Conservation (phyloP, 2,797 vertebrate species). For the Anguilla marmorata region DNA sequence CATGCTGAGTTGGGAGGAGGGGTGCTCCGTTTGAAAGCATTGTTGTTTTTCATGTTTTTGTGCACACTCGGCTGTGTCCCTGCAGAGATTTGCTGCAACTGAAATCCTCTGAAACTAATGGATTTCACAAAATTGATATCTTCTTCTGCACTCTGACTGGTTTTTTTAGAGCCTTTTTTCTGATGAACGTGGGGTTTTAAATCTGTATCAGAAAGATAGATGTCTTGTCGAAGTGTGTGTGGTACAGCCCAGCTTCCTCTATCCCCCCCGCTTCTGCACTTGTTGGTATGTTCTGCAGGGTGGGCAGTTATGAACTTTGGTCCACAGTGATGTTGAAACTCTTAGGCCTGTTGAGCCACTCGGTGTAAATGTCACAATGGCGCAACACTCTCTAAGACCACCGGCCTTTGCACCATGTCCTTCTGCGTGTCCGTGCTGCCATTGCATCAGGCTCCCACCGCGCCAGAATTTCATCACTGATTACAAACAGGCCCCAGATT, state of each 20-base stretch:
- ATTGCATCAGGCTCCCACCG: neutral
- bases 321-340: constrained; percentile 32
- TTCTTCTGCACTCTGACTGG: neutral
- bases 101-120: neutral
- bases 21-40: neutral
- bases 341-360: neutral
- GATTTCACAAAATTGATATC: neutral
- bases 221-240: neutral
- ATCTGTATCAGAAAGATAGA: neutral
- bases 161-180: neutral
- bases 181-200: neutral
- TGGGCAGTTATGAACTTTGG: constrained; percentile 30
- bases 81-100: neutral
- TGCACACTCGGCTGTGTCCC: neutral
- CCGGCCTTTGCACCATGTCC: neutral
- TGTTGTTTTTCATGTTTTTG: neutral
- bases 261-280: neutral
- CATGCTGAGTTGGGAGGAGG: neutral
- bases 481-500: neutral
- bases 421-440: neutral
- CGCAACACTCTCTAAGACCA: neutral
- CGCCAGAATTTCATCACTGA: neutral
- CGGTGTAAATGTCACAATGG: neutral
- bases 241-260: neutral
- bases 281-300: constrained; percentile 1